A percentile compares a stretch with the other conserved stretches of the same genome.
Evolutionary conservation across 2,888 invertebrate species (phyloP).

Genomic region (Monopis laevigella): DNA sequence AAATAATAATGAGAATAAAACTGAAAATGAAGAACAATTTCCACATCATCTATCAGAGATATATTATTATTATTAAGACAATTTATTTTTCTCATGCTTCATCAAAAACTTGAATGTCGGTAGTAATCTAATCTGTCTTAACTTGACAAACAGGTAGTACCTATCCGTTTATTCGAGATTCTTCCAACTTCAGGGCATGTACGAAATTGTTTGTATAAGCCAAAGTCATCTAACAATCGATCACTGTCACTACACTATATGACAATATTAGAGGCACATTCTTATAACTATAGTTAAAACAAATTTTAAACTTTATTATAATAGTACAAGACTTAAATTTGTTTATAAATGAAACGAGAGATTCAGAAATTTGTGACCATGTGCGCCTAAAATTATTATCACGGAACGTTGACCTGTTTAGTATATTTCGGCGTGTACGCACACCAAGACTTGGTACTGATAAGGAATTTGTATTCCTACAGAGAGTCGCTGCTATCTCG

Average conservation of each 20-base stretch:
- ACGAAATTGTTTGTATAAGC: slow-evolving; percentile 49
- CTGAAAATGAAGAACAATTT: too few relatives aligned
- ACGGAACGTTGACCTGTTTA: slow-evolving; percentile 52
- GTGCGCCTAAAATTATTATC: slow-evolving; percentile 34
- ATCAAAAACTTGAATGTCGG: background rate
- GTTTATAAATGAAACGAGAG: background rate
- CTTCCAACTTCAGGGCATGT: slow-evolving; percentile 34
- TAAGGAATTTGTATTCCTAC: slow-evolving; percentile 7
- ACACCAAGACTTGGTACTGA: slow-evolving; percentile 28
- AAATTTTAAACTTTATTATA: background rate
- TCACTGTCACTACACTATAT: slow-evolving; percentile 42
- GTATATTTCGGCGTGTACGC: slow-evolving; percentile 38
- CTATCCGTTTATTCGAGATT: slow-evolving; percentile 30
- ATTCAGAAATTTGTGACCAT: slow-evolving; percentile 27
- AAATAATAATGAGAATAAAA: too few relatives aligned
- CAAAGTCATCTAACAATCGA: slow-evolving; percentile 55
- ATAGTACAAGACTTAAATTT: background rate
- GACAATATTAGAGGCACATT: slow-evolving; percentile 2
- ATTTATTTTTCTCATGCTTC: background rate
- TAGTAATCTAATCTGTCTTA: slow-evolving; percentile 33
- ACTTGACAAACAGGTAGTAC: slow-evolving; percentile 37
- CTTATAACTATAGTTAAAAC: background rate
- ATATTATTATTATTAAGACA: too few relatives aligned
- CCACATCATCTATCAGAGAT: too few relatives aligned
- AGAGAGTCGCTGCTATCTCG: slow-evolving; percentile 37